A percentile compares a stretch with the other conserved stretches of the same genome.
phyloP scores from a whole-genome alignment of 2,888 invertebrate genomes.

The Nephrotoma guestfalica region DNA sequence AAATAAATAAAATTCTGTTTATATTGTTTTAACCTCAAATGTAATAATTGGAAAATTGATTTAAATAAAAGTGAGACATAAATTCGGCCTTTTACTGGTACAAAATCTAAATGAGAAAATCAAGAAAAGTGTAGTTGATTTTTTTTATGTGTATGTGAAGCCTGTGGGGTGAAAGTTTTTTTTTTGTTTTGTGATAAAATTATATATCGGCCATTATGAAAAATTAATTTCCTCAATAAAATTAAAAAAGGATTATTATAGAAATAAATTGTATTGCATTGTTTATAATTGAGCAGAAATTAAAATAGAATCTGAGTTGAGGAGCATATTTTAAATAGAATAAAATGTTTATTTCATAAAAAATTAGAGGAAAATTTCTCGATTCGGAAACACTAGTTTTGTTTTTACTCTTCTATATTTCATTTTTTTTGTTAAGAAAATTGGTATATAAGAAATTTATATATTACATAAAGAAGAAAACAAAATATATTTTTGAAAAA shows the following conservation, averaged over 20 bases:
- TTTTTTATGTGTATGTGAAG: neutral
- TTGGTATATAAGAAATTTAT: neutral
- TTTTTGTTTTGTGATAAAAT: neutral
- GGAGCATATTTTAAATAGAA: neutral
- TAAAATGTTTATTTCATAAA: neutral
- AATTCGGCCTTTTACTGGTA: neutral
- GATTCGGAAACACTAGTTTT: neutral
- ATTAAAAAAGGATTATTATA: neutral
- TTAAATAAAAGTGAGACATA: neutral
- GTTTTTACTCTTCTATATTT: neutral
- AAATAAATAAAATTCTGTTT: constrained; percentile 1
- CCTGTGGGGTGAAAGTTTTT: constrained; percentile 4
- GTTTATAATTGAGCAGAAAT: neutral
- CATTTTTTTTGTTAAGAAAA: neutral
- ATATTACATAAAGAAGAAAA: neutral
- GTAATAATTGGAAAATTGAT: neutral
- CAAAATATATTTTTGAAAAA: constrained; percentile 10
- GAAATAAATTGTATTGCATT: neutral
- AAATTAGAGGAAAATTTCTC: neutral
- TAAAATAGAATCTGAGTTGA: neutral
- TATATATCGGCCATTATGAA: constrained; percentile 4
- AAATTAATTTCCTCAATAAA: neutral
- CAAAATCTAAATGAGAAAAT: neutral
- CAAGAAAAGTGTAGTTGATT: neutral
- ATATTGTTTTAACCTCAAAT: neutral